A percentile compares a stretch with the other conserved stretches of the same genome.
These are phyloP conservation scores for Poeciliopsis paucimaculata DNA, from an alignment of 2,797 vertebrate species.

Conservation along the genomic window DNA sequence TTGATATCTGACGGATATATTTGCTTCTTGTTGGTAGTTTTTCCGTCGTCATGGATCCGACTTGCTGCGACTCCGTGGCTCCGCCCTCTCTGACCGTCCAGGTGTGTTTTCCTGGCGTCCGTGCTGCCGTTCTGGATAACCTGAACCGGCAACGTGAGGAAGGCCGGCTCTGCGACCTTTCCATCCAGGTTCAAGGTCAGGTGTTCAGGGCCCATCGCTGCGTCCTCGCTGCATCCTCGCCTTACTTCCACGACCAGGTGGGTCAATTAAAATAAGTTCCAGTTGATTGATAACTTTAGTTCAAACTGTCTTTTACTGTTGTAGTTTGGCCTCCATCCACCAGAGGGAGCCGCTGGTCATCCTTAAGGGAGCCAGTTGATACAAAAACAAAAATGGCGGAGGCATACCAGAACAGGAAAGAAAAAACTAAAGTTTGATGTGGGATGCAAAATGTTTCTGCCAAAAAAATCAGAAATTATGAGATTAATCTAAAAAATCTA, in stretches of 20 bases:
- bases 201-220: slow-evolving; percentile 93
- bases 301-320: too few relatives aligned
- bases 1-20: background rate
- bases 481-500: too few relatives aligned
- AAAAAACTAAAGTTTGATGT: too few relatives aligned
- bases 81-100: slow-evolving; percentile 80
- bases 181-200: slow-evolving; percentile 90
- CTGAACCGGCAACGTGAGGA: slow-evolving; percentile 92
- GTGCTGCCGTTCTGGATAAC: slow-evolving; percentile 87
- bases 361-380: too few relatives aligned
- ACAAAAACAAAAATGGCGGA: too few relatives aligned
- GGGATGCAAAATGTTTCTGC: too few relatives aligned
- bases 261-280: background rate
- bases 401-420: too few relatives aligned
- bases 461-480: too few relatives aligned
- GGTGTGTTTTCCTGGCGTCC: slow-evolving; percentile 90
- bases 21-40: background rate
- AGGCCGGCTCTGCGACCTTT: slow-evolving; percentile 91
- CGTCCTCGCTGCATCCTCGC: slow-evolving; percentile 91
- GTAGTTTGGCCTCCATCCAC: too few relatives aligned
- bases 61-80: slow-evolving; percentile 58
- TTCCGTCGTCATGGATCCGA: slow-evolving; percentile 71
- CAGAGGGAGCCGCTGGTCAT: too few relatives aligned
- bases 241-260: slow-evolving; percentile 95
- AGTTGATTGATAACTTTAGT: too few relatives aligned